These are phyloP conservation scores for Clamator glandarius DNA, from an alignment of 2,797 vertebrate species.

Conservation along the genomic window DNA sequence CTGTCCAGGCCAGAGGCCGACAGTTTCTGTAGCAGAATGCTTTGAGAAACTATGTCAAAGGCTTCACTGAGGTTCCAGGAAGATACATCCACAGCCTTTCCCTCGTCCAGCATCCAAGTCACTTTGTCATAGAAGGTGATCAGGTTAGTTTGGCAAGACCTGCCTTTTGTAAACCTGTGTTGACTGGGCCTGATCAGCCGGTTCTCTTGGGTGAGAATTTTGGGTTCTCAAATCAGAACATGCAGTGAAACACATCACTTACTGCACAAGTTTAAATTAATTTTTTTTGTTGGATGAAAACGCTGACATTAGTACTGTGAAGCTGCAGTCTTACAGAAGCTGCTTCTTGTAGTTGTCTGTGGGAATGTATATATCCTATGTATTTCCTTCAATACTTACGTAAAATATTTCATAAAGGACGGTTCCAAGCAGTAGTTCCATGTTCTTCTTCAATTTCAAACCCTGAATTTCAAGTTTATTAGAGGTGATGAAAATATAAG, in stretches of 20 bases:
- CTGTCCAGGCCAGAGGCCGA: too few species aligned
- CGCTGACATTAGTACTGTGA: neutral
- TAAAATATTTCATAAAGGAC: neutral
- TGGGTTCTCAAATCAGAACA: rapidly evolving
- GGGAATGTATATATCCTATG: neutral
- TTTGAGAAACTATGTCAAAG: too few species aligned
- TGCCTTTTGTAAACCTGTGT: too few species aligned
- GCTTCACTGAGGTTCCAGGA: too few species aligned
- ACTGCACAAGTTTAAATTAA: neutral
- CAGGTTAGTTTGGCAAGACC: too few species aligned
- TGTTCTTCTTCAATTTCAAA: neutral
- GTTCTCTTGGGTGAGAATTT: too few species aligned
- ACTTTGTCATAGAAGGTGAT: too few species aligned
- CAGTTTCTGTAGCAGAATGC: too few species aligned
- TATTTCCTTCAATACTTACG: rapidly evolving
- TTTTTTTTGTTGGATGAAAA: neutral
- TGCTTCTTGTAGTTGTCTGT: neutral
- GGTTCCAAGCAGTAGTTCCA: neutral
- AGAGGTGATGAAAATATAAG: neutral
- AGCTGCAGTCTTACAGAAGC: neutral
- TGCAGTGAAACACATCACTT: neutral
- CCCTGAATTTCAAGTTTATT: neutral
- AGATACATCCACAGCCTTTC: too few species aligned
- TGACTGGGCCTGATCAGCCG: too few species aligned
- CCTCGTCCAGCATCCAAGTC: too few species aligned